Percentiles rank a stretch among this genome's conserved stretches.
phyloP scores from a whole-genome alignment of 2,113 vertebrate species.

The Callaeas wilsoni region DNA sequence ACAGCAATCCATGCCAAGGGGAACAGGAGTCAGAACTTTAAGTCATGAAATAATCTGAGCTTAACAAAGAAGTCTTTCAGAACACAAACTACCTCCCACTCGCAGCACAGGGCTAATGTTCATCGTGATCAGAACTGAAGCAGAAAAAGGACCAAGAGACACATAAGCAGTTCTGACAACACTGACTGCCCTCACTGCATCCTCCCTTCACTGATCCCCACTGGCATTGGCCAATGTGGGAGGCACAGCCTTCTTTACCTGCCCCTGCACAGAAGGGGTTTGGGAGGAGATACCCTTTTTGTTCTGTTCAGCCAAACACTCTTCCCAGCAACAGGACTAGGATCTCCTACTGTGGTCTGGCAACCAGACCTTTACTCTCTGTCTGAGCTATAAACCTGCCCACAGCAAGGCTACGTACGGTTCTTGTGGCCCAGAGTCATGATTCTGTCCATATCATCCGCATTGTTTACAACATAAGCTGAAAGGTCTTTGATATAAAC shows the following conservation, averaged over 20 bases:
- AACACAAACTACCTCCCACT: background rate
- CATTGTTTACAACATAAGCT: conserved; percentile 97
- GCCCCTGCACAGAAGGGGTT: background rate
- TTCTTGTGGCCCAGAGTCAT: conserved; percentile 99
- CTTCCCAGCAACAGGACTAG: background rate
- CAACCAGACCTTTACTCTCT: background rate
- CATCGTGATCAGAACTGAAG: background rate
- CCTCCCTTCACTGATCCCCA: accelerated
- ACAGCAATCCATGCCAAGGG: background rate
- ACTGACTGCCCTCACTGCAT: background rate
- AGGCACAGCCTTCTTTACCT: background rate
- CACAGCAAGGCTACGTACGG: conserved; percentile 77
- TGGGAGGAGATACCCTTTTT: background rate
- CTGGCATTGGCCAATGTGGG: accelerated
- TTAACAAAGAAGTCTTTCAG: background rate
- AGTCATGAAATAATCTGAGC: background rate
- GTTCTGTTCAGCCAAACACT: background rate
- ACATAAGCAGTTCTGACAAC: background rate
- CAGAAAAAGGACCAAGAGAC: background rate
- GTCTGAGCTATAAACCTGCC: background rate
- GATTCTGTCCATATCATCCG: conserved; percentile 98
- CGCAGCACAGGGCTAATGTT: background rate
- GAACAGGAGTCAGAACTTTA: background rate
- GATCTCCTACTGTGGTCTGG: background rate
- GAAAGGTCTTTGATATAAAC: conserved; percentile 98